Evolutionary conservation across 1,140 invertebrate genomes (phyloP).

Genomic region (Neomicropteryx cornuta): DNA sequence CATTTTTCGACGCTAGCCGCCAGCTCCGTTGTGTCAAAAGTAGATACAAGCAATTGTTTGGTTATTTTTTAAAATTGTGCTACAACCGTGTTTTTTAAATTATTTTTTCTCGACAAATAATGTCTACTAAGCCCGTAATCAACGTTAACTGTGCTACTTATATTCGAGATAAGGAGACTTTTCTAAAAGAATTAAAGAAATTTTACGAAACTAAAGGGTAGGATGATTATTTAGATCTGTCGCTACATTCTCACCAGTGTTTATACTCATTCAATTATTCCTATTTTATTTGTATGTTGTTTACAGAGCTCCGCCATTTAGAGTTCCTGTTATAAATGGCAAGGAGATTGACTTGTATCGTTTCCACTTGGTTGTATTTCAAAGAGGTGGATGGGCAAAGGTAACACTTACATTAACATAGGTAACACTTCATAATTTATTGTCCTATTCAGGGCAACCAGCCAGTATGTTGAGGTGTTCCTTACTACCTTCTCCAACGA

Average conservation of each 20-base stretch:
- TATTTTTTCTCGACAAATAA: too few relatives aligned
- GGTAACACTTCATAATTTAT: too few relatives aligned
- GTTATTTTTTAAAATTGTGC: too few relatives aligned
- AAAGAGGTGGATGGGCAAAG: slow-evolving; percentile 85
- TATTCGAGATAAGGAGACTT: slow-evolving; percentile 56
- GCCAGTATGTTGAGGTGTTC: too few relatives aligned
- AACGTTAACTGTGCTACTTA: slow-evolving; percentile 56
- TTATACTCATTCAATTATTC: slow-evolving; percentile 3
- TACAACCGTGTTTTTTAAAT: too few relatives aligned
- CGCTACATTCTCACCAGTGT: neutral
- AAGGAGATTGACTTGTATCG: slow-evolving; percentile 84
- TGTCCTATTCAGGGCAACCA: too few relatives aligned
- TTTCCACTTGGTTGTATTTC: slow-evolving; percentile 82
- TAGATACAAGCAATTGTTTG: too few relatives aligned
- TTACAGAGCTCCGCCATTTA: slow-evolving; percentile 15
- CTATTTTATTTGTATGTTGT: slow-evolving; percentile 23
- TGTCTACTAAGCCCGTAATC: too few relatives aligned
- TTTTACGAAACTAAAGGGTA: slow-evolving; percentile 80
- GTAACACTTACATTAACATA: too few relatives aligned
- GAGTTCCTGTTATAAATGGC: slow-evolving; percentile 69
- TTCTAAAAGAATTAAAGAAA: slow-evolving; percentile 68
- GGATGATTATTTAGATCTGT: slow-evolving; percentile 22
- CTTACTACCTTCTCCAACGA: too few relatives aligned
- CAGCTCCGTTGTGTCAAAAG: too few relatives aligned
- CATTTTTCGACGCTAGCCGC: too few relatives aligned